Conservation (phyloP, 2,797 vertebrate species). For the Fringilla coelebs region DNA sequence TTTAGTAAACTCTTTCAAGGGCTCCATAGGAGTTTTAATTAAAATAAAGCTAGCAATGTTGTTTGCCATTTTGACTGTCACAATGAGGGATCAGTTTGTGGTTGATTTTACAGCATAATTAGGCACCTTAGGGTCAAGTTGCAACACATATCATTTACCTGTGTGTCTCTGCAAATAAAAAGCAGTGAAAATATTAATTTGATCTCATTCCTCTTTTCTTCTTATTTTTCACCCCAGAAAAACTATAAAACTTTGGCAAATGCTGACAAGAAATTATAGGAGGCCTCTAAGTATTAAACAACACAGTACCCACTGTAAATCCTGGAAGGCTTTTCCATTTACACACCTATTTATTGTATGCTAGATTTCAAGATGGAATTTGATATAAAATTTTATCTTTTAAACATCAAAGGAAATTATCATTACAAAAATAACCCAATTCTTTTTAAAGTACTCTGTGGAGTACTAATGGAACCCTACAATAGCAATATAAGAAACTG, state of each 20-base stretch:
- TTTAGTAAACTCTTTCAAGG: not conserved
- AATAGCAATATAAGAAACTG: not conserved
- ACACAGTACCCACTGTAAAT: not conserved
- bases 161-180: not conserved
- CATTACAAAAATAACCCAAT: not conserved
- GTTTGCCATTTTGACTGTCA: not conserved
- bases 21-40: not conserved
- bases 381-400: not conserved
- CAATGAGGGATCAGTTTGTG: not conserved
- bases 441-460: not conserved
- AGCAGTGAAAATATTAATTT: not conserved
- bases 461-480: not conserved
- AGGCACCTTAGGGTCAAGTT: not conserved
- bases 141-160: not conserved
- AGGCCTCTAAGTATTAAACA: not conserved
- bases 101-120: not conserved
- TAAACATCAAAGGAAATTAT: not conserved
- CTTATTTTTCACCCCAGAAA: not conserved
- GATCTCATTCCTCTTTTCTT: not conserved
- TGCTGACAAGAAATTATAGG: not conserved
- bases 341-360: not conserved
- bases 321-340: not conserved
- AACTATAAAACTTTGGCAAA: not conserved
- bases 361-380: not conserved
- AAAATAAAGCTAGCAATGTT: not conserved